Conservation (phyloP, 2,888 invertebrate species). For the Heteropelma amictum region DNA sequence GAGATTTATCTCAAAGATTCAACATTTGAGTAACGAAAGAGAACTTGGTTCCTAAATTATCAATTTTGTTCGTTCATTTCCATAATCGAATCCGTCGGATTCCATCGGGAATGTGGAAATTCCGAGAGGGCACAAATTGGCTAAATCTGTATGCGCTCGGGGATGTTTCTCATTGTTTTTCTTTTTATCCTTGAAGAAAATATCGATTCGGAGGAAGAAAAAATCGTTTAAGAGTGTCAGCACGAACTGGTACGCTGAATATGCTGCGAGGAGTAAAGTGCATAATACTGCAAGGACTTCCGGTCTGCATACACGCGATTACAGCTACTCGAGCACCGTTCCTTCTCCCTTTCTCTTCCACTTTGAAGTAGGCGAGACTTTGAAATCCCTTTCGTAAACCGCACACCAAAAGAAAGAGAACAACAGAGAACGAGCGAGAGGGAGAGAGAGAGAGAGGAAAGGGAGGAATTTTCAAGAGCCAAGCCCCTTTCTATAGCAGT, state of each 20-base stretch:
- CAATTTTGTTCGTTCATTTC: too few species aligned
- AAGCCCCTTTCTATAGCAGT: neutral
- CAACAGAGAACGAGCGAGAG: neutral
- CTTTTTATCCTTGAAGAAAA: neutral
- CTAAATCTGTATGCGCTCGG: too few species aligned
- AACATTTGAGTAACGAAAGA: too few species aligned
- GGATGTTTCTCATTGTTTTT: too few species aligned
- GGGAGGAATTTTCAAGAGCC: neutral
- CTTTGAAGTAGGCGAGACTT: conserved; percentile 48
- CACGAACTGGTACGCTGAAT: conserved; percentile 23
- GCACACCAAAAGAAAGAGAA: conserved; percentile 1
- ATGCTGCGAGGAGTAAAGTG: too few species aligned
- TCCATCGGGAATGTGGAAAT: too few species aligned
- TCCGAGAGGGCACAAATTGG: too few species aligned
- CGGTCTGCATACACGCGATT: conserved; percentile 54
- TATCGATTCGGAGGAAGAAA: too few species aligned
- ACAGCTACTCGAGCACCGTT: conserved; percentile 47
- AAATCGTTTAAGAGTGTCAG: conserved; percentile 8
- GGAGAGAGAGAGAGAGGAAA: neutral
- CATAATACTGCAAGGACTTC: conserved; percentile 54
- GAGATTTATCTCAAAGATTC: too few species aligned
- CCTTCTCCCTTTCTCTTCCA: conserved; percentile 53
- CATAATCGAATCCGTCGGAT: too few species aligned
- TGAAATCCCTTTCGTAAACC: conserved; percentile 35
- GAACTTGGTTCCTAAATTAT: too few species aligned